These are phyloP conservation scores for Orthochromis malagaraziensis DNA, from an alignment of 2,113 vertebrate genomes.

Conservation along the genomic window DNA sequence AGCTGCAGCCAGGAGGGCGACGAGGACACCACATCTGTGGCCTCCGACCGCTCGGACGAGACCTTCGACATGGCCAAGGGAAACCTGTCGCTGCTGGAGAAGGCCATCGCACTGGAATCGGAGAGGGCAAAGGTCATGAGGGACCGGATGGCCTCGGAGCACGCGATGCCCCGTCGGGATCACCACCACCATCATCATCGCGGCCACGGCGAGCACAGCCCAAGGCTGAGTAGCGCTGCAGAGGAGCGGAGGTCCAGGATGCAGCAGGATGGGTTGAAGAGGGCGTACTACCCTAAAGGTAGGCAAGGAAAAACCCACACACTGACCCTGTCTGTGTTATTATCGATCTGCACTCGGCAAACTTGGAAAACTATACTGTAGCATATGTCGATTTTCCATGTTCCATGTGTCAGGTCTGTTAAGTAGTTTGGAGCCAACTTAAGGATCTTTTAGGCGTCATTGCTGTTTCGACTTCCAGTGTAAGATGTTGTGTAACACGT, in stretches of 20 bases:
- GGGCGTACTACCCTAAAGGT: conserved; percentile 98
- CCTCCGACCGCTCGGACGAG: conserved; percentile 94
- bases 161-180: conserved; percentile 75
- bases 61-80: conserved; percentile 99
- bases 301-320: conserved; percentile 28
- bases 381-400: neutral
- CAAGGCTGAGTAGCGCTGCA: conserved; percentile 78
- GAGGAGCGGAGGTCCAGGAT: conserved; percentile 88
- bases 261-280: conserved; percentile 88
- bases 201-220: conserved; percentile 83
- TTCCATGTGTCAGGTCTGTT: neutral
- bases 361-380: neutral
- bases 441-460: neutral
- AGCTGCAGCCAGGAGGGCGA: conserved; percentile 80
- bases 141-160: conserved; percentile 86
- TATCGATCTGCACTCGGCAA: neutral
- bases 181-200: conserved; percentile 64
- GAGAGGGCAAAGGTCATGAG: conserved; percentile 95
- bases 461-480: neutral
- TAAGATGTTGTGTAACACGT: neutral
- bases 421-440: neutral
- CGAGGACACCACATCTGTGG: conserved; percentile 92
- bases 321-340: neutral
- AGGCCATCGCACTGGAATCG: conserved; percentile 95
- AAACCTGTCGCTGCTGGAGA: conserved; percentile 96